These are phyloP conservation scores for Psix sp. DNA, from an alignment of 1,140 invertebrate genomes.

Conservation along the genomic window DNA sequence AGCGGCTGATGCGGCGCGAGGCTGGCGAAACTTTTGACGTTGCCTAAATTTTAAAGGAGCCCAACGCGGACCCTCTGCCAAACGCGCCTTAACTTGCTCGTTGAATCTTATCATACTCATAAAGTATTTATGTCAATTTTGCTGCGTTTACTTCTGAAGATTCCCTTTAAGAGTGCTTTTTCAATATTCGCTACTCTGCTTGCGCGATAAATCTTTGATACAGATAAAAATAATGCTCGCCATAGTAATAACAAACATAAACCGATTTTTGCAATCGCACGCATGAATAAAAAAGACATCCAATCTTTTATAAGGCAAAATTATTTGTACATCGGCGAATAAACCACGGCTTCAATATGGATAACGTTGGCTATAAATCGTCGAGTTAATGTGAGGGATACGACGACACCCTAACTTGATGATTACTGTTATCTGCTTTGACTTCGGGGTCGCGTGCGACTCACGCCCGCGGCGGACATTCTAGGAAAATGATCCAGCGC, in stretches of 20 bases:
- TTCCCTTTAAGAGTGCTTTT: too few relatives aligned
- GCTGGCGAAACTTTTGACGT: conserved; percentile 46
- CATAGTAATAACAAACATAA: too few relatives aligned
- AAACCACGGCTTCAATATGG: conserved; percentile 3
- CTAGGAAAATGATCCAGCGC: conserved; percentile 19
- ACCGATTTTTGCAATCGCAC: too few relatives aligned
- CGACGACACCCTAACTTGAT: conserved; percentile 24
- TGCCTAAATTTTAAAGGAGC: conserved; percentile 38
- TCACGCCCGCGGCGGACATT: conserved; percentile 15
- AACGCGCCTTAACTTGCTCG: conserved; percentile 44
- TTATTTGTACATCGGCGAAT: background rate
- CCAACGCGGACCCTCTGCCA: conserved; percentile 26
- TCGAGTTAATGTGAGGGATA: conserved; percentile 14
- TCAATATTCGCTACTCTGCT: too few relatives aligned
- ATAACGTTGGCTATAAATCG: conserved; percentile 14
- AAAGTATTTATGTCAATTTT: conserved; percentile 42
- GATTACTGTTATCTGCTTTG: conserved; percentile 31
- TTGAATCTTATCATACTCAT: conserved; percentile 35
- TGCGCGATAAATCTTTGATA: too few relatives aligned
- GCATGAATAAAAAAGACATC: too few relatives aligned
- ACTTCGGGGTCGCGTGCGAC: conserved; percentile 14
- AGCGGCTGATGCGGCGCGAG: conserved; percentile 14
- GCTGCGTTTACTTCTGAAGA: conserved; percentile 8
- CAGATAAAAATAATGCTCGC: too few relatives aligned
- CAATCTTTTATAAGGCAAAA: too few relatives aligned